Conservation (phyloP, 1,140 invertebrate genomes). For the Heliconius eleuchia region DNA sequence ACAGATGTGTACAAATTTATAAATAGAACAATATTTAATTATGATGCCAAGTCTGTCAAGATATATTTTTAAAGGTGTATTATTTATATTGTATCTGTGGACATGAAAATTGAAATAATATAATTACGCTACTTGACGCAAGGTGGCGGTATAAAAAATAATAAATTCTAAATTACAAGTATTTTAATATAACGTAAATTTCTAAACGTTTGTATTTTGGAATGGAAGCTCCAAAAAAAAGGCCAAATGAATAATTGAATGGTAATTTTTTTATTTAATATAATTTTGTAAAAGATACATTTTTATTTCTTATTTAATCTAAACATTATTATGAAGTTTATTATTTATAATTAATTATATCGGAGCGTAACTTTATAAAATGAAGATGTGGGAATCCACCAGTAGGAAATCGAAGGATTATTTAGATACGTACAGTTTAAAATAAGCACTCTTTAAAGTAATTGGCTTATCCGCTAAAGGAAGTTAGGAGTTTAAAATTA, state of each 20-base stretch:
- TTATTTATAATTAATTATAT: too few relatives aligned
- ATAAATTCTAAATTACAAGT: not conserved
- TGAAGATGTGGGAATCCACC: not conserved
- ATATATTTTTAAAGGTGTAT: not conserved
- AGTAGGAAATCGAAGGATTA: not conserved
- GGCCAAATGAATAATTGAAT: not conserved
- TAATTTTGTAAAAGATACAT: too few relatives aligned
- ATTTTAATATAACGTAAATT: not conserved
- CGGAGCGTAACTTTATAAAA: too few relatives aligned
- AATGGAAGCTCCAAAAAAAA: too few relatives aligned
- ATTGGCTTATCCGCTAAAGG: not conserved
- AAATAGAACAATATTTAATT: constrained; percentile 13
- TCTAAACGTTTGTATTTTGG: too few relatives aligned
- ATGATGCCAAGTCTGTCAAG: not conserved
- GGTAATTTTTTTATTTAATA: not conserved
- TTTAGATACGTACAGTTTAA: not conserved
- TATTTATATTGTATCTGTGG: constrained; percentile 28
- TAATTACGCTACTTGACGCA: not conserved
- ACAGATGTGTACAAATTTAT: not conserved
- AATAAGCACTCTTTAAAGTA: not conserved
- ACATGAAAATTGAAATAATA: too few relatives aligned
- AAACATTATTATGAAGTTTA: too few relatives aligned
- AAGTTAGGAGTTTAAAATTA: not conserved
- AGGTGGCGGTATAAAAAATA: constrained; percentile 14
- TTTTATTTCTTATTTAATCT: too few relatives aligned